These are phyloP conservation scores for Marronus borbonicus DNA, from an alignment of 2,888 invertebrate species.

Conservation along the genomic window DNA sequence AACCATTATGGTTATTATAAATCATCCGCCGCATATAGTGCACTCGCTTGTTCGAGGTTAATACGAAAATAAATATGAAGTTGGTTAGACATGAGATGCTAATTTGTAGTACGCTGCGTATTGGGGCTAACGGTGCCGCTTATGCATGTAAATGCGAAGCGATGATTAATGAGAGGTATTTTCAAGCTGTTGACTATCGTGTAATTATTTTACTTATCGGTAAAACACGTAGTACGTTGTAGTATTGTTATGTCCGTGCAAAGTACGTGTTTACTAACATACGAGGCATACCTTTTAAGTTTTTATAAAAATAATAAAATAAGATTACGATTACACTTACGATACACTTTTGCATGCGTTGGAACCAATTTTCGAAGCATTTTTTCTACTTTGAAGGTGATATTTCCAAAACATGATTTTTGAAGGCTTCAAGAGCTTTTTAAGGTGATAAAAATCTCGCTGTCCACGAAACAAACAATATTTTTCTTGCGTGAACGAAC, in stretches of 20 bases:
- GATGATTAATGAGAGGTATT: not conserved
- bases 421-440: no score
- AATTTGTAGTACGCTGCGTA: slow-evolving; percentile 23
- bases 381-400: no score
- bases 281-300: not conserved
- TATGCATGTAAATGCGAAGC: not conserved
- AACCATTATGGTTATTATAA: slow-evolving; percentile 20
- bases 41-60: not conserved
- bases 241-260: not conserved
- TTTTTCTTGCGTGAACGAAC: no score
- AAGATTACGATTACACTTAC: no score
- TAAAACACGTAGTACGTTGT: not conserved
- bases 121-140: not conserved
- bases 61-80: slow-evolving; percentile 15
- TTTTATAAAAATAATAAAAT: no score
- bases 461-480: no score
- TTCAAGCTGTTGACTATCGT: not conserved
- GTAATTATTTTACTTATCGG: not conserved
- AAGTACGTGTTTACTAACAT: not conserved
- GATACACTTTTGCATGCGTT: no score
- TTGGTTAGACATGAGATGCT: slow-evolving; percentile 36
- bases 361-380: no score
- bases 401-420: no score
- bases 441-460: no score
- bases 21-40: not conserved